Evolutionary conservation across 2,797 vertebrate species (phyloP).

Genomic region (Yasuhikotakia modesta): DNA sequence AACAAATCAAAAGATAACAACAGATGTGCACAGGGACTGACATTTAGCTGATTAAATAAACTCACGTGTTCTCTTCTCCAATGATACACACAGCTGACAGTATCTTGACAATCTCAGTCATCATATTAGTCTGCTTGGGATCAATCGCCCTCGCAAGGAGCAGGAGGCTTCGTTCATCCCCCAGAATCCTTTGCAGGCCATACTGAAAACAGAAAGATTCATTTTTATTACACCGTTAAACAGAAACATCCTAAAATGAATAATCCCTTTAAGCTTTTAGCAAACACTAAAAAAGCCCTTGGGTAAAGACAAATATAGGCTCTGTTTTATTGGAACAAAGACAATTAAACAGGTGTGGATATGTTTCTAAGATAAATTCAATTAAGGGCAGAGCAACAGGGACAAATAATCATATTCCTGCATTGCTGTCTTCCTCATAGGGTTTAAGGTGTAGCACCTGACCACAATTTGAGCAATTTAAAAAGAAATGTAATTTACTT

Average conservation of each 20-base stretch:
- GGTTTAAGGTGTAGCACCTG: constrained; percentile 46
- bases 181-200: constrained; percentile 93
- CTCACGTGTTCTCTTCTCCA: constrained; percentile 95
- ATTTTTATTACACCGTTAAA: constrained; percentile 6
- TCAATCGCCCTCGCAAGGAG: constrained; percentile 91
- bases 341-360: constrained; percentile 70
- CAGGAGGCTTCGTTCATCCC: constrained; percentile 89
- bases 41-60: constrained; percentile 40
- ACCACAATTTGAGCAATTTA: constrained; percentile 50
- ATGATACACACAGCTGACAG: constrained; percentile 96
- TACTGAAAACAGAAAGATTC: constrained; percentile 71
- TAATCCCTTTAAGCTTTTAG: constrained; percentile 17
- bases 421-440: constrained; percentile 54
- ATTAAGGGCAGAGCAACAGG: constrained; percentile 74
- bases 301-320: constrained; percentile 67
- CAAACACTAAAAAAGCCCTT: constrained; percentile 56
- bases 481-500: background rate
- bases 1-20: background rate
- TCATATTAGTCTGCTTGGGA: constrained; percentile 94
- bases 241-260: constrained; percentile 8
- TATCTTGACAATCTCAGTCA: constrained; percentile 97
- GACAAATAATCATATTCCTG: constrained; percentile 70
- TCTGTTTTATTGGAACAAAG: constrained; percentile 71
- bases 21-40: background rate
- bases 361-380: constrained; percentile 72